phyloP scores from a whole-genome alignment of 2,113 vertebrate species.

The Sylvietta virens region DNA sequence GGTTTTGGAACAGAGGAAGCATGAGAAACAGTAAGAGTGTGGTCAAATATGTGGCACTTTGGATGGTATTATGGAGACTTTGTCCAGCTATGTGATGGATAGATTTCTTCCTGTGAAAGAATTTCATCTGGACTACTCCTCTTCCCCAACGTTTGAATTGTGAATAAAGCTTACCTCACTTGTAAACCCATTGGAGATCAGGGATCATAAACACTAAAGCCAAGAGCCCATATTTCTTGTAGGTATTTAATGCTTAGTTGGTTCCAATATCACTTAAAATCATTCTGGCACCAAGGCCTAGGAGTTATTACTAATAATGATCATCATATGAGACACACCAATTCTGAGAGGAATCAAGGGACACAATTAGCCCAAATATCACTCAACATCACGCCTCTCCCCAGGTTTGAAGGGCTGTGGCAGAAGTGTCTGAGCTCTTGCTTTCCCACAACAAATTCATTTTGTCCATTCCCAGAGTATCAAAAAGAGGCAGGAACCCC shows the following conservation, averaged over 20 bases:
- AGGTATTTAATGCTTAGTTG: background rate
- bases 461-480: background rate
- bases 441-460: background rate
- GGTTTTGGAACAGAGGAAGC: background rate
- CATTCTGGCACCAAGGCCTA: background rate
- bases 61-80: background rate
- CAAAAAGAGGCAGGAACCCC: background rate
- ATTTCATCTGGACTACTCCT: background rate
- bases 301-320: background rate
- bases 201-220: background rate
- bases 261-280: background rate
- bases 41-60: background rate
- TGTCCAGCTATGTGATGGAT: background rate
- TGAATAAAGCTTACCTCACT: background rate
- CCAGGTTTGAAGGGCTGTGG: background rate
- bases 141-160: background rate
- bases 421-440: background rate
- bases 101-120: background rate
- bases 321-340: background rate
- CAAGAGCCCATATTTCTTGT: background rate
- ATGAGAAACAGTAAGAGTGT: background rate
- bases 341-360: background rate
- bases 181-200: background rate
- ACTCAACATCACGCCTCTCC: background rate
- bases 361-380: background rate